These are phyloP conservation scores for Picus viridis DNA, from an alignment of 2,797 vertebrate genomes.

Conservation along the genomic window DNA sequence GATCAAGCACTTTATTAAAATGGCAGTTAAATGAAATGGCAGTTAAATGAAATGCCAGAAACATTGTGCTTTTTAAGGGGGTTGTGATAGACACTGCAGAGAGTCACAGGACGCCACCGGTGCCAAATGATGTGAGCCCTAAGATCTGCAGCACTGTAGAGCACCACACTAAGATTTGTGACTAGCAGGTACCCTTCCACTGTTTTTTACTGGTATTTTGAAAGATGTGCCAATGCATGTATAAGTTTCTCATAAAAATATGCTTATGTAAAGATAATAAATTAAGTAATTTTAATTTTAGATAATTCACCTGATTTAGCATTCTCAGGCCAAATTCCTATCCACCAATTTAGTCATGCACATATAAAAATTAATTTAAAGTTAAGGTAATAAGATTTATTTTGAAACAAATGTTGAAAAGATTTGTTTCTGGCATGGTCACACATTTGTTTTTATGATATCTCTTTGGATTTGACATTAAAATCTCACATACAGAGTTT, in stretches of 20 bases:
- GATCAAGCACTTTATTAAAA: neutral
- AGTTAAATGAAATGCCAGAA: neutral
- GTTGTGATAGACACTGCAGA: neutral
- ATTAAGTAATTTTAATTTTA: neutral
- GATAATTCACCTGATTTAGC: neutral
- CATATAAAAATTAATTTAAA: constrained; percentile 3
- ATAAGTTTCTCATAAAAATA: neutral
- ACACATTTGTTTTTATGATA: constrained; percentile 60
- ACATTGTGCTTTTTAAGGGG: neutral
- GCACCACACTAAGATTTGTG: neutral
- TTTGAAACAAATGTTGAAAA: constrained; percentile 5
- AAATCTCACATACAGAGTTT: constrained; percentile 35
- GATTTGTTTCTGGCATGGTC: constrained; percentile 49
- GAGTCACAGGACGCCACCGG: neutral
- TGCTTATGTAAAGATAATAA: neutral
- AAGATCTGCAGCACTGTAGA: neutral
- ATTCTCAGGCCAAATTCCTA: neutral
- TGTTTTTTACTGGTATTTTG: neutral
- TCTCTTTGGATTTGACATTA: constrained; percentile 50
- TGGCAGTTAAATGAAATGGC: neutral
- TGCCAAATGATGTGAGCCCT: neutral
- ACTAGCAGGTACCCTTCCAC: neutral
- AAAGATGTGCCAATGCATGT: neutral
- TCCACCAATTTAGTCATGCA: neutral
- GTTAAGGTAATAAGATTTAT: constrained; percentile 19